Evolutionary conservation across 2,113 vertebrate species (phyloP), one percentile per base, ranked within the genome.

Genomic region (Nothoprocta pentlandii): DNA sequence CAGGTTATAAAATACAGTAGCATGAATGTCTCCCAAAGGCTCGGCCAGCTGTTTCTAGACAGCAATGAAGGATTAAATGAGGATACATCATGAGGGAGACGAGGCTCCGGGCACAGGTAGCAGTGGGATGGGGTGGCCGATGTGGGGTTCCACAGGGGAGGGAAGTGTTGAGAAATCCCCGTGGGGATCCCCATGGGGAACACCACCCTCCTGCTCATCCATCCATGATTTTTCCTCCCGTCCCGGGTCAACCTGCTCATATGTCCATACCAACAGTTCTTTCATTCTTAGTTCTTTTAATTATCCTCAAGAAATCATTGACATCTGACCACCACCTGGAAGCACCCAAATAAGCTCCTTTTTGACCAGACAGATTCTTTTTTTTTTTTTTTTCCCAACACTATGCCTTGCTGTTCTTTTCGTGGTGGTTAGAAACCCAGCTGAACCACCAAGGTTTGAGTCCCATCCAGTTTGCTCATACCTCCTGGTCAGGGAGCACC

Each of bases 161-260:
- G 41, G 83, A 34, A 89, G 36, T 0, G 3, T 30, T 75, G 12
- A 51, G 74, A 81, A 53, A 36, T 39, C 85, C 59, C 34, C 70
- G 36, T 46, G 62, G 56, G 36, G 42, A 82, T 17, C n/a, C 68
- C 53, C 5, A 2, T 66, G 36, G 36, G 7, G 36, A 39, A 30
- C 58, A 80, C 59, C 58, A 80, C 59, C 51, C 49, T 5, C 56
- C 3, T 11, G 41, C 80, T 73, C 73, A 70, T 28, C 20, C 61
- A 44, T 9, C 36, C 25, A 87, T 41, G 62, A 41, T 34, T 69
- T 67, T 66, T 3, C 16, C 17, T 69, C 20, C 21, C 19, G n/a
- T 64, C 36, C 67, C 73, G 16, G 54, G 51, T 47, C 44, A 73
- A 5, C 0, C 0, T 51, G 36, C 59, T 89, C 22, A 81, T 16